Base-by-base conservation (phyloP, 1,140 invertebrate genomes). In the Carposina sasakii region DNA sequence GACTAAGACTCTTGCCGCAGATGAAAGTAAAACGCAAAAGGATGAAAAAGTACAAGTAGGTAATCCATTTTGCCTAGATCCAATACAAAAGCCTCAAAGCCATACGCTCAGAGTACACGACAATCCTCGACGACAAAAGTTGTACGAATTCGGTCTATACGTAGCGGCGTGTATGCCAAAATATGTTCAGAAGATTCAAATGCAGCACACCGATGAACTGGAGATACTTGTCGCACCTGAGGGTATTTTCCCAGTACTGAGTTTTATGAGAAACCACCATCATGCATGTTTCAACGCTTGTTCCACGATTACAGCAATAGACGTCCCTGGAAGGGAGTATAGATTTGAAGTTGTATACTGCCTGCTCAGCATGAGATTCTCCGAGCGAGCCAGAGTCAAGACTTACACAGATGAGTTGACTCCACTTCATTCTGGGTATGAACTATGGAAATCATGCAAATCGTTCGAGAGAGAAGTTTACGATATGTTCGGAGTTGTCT, bases 221-320 rank as follows among this genome's bases (percentile, higher is more conserved):
- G 98, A 99, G 76, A 84, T 99, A 22, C 77, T 98, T 1, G 94
- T 99, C 62, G 91, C 91, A 36, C 98, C 98, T 0, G 94, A 97
- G 47, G 98, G 98, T 12, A 86, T 99, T 40, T 69, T 97, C 15
- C 96, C 95, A 4, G 94, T 96, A 2, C 67, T 97, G 10, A 87
- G 90, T 42, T 98, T 98, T 68, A 87, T 98, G 23, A 94, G 94
- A 79, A 90, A 95, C 74, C 96, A 99, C 81, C 96, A 98, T 57
- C 91, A 94, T 74, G 91, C 93, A 1, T 97, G 99, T 74, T 99
- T 97, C 81, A 87, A 89, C 13, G 94, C 90, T 68, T 87, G 99
- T 30, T 81, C 88, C 10, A 94, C 96, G 71, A 91, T 96, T 52
- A 92, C 91, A 64, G 96, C 91, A 3, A 88, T 98, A 58, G 96